These are phyloP conservation scores for Erpobdella octoculata DNA, from an alignment of 2,888 invertebrate genomes.

Conservation along the genomic window DNA sequence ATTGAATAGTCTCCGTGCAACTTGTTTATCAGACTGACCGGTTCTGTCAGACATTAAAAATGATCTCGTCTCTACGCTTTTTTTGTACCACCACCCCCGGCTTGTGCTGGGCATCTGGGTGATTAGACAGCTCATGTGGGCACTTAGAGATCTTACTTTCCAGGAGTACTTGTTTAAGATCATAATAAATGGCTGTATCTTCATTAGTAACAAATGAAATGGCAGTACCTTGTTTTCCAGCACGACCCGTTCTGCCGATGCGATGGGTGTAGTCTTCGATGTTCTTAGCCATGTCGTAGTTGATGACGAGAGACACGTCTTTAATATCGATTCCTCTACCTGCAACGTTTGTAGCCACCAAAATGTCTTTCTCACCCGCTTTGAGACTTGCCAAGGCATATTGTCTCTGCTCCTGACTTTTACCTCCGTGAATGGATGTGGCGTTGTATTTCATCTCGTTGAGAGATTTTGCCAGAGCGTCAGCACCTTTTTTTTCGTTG, in stretches of 20 bases:
- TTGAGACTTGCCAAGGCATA: constrained; percentile 93
- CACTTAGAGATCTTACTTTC: constrained; percentile 85
- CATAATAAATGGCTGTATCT: constrained; percentile 87
- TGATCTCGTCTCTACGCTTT: constrained; percentile 57
- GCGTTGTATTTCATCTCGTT: constrained; percentile 94
- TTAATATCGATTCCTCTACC: constrained; percentile 99
- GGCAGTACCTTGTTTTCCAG: constrained; percentile 91
- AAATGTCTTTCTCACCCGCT: constrained; percentile 87
- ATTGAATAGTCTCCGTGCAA: too few species aligned
- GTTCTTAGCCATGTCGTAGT: constrained; percentile 98
- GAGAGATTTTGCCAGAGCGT: constrained; percentile 88
- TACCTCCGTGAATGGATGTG: constrained; percentile 95
- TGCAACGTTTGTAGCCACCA: constrained; percentile 98
- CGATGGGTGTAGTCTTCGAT: constrained; percentile 76
- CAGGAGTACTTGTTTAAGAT: constrained; percentile 75
- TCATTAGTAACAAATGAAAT: constrained; percentile 95
- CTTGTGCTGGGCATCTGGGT: constrained; percentile 95
- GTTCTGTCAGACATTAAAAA: constrained; percentile 28
- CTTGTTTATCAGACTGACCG: too few species aligned
- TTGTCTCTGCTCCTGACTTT: constrained; percentile 98
- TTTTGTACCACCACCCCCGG: constrained; percentile 84
- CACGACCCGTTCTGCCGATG: constrained; percentile 97
- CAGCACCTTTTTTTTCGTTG: constrained; percentile 99
- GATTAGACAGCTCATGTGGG: constrained; percentile 91
- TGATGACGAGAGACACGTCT: constrained; percentile 96